Conservation (phyloP, 2,888 invertebrate genomes). For the Sphecodes monilicornis region DNA sequence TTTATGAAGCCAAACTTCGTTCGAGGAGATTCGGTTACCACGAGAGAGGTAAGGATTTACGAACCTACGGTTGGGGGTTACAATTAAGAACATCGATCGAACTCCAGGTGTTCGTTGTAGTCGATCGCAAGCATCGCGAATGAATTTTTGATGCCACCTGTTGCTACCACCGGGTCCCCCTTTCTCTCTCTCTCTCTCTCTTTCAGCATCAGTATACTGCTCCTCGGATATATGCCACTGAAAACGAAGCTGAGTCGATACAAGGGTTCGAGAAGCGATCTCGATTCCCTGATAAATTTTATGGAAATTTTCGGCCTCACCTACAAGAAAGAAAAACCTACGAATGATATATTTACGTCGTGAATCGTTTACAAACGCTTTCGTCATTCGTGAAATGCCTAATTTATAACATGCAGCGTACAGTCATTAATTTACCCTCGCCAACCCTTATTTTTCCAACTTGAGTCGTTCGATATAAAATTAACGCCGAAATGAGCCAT, state of each 20-base stretch:
- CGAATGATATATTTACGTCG: too few species aligned
- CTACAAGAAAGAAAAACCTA: not conserved
- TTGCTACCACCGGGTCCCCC: slow-evolving; percentile 61
- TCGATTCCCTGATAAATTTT: slow-evolving; percentile 11
- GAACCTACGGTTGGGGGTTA: slow-evolving; percentile 41
- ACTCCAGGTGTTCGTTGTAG: slow-evolving; percentile 63
- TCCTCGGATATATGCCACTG: slow-evolving; percentile 22
- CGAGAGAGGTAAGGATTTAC: slow-evolving; percentile 24
- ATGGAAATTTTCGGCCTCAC: not conserved
- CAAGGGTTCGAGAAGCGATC: not conserved
- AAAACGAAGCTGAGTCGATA: slow-evolving; percentile 18
- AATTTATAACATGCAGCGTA: not conserved
- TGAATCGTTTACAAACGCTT: not conserved
- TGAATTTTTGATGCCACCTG: slow-evolving; percentile 78
- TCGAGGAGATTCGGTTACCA: slow-evolving; percentile 1
- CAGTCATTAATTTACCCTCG: not conserved
- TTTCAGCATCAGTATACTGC: not conserved
- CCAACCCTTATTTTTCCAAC: not conserved
- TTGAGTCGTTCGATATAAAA: not conserved
- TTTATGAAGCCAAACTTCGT: slow-evolving; percentile 15
- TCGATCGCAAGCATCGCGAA: slow-evolving; percentile 65
- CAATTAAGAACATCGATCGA: slow-evolving; percentile 71
- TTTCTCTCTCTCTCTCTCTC: slow-evolving; percentile 8
- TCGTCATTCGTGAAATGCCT: not conserved
- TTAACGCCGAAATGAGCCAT: not conserved